phyloP scores from a whole-genome alignment of 2,113 vertebrate genomes.

The Silurus meridionalis region DNA sequence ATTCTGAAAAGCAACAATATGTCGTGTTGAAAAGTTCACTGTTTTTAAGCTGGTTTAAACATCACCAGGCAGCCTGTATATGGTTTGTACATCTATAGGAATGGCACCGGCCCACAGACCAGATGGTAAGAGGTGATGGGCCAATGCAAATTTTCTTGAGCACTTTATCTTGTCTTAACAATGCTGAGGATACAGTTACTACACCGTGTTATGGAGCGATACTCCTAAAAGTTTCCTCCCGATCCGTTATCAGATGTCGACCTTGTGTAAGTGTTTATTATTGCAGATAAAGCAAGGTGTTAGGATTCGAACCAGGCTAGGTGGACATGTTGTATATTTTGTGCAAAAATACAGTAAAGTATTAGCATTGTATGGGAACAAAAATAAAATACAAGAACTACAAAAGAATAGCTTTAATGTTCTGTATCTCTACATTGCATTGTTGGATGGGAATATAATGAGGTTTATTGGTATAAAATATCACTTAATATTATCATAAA shows the following conservation, averaged over 20 bases:
- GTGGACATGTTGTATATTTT: not conserved
- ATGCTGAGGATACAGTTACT: not conserved
- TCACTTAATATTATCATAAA: not conserved
- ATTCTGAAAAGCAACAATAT: not conserved
- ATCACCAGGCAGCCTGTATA: not conserved
- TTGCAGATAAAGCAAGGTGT: not conserved
- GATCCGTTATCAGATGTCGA: not conserved
- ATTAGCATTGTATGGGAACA: not conserved
- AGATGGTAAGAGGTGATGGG: not conserved
- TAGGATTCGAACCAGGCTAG: not conserved
- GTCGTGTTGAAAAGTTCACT: not conserved
- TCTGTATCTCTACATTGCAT: not conserved
- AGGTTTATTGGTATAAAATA: not conserved
- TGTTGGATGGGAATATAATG: not conserved
- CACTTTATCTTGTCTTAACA: not conserved
- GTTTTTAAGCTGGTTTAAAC: not conserved
- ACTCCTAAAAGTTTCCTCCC: not conserved
- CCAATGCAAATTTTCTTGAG: not conserved
- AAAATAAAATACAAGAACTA: not conserved
- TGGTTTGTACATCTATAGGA: not conserved
- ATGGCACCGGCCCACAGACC: not conserved
- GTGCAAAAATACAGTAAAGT: not conserved
- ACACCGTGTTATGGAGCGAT: not conserved
- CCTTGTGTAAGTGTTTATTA: not conserved
- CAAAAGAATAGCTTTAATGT: not conserved